phyloP scores from a whole-genome alignment of 2,797 vertebrate genomes.

The Cyprinodon diabolis region DNA sequence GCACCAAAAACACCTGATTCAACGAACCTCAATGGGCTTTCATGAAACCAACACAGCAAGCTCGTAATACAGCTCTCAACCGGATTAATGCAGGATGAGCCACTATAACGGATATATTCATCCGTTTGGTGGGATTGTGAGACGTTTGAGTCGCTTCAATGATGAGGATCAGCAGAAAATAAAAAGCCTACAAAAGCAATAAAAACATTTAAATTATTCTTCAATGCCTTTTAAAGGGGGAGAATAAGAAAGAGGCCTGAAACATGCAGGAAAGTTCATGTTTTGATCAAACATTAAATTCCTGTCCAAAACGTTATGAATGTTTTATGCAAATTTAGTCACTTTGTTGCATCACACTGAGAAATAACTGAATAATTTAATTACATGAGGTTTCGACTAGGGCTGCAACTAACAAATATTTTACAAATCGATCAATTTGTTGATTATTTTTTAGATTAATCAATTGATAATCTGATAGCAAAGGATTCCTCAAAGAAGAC shows the following conservation, averaged over 20 bases:
- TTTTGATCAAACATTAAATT: background rate
- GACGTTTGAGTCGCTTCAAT: background rate
- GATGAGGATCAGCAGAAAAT: background rate
- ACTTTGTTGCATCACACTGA: background rate
- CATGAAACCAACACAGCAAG: constrained; percentile 37
- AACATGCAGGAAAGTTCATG: background rate
- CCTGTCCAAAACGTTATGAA: background rate
- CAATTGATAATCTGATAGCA: no score
- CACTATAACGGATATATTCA: constrained; percentile 34
- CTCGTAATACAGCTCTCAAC: constrained; percentile 40
- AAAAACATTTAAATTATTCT: background rate
- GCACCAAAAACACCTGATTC: constrained; percentile 67
- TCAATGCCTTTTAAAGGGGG: background rate
- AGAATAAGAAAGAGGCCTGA: background rate
- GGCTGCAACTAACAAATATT: no score
- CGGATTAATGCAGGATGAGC: constrained; percentile 38
- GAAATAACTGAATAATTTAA: background rate
- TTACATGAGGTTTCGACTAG: no score
- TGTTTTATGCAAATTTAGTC: background rate
- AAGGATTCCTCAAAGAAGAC: no score
- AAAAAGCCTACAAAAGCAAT: background rate
- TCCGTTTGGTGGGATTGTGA: constrained; percentile 21
- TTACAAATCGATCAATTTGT: no score
- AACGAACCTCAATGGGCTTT: constrained; percentile 41
- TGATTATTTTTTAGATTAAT: no score